phyloP scores from a whole-genome alignment of 2,888 invertebrate genomes.

The Caradrina clavipalpis region DNA sequence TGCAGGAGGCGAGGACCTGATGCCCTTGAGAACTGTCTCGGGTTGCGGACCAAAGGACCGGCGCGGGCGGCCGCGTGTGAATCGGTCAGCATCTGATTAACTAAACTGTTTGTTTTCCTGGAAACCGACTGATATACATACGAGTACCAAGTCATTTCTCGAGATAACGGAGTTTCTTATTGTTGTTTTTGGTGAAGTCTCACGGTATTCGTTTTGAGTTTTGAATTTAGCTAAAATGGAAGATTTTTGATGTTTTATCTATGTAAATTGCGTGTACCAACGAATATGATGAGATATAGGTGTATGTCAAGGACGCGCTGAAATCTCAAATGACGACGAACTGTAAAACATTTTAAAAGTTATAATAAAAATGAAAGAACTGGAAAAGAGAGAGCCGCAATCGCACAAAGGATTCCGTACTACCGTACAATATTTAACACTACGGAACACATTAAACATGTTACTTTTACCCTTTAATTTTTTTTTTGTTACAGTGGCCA shows the following conservation, averaged over 20 bases:
- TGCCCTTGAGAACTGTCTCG: constrained; percentile 66
- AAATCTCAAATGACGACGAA: no score
- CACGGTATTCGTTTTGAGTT: not conserved
- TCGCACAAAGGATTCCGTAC: no score
- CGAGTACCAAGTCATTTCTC: not conserved
- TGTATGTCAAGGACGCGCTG: not conserved
- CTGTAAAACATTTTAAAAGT: no score
- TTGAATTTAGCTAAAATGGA: not conserved
- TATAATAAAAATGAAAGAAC: no score
- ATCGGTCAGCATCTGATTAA: constrained; percentile 39
- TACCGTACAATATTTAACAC: no score
- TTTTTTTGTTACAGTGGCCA: no score
- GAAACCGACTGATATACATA: constrained; percentile 31
- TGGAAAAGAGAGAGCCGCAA: no score
- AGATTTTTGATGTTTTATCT: not conserved
- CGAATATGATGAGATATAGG: not conserved
- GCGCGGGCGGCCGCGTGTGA: constrained; percentile 40
- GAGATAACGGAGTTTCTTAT: constrained; percentile 7
- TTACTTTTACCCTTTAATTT: no score
- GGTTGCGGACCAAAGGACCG: constrained; percentile 38
- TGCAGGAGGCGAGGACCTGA: constrained; percentile 60
- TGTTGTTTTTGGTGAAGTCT: not conserved
- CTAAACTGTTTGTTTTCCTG: constrained; percentile 45
- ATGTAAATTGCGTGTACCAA: not conserved
- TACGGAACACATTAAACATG: no score